Evolutionary conservation across 2,797 vertebrate genomes (phyloP).

Genomic region (Pampus argenteus): DNA sequence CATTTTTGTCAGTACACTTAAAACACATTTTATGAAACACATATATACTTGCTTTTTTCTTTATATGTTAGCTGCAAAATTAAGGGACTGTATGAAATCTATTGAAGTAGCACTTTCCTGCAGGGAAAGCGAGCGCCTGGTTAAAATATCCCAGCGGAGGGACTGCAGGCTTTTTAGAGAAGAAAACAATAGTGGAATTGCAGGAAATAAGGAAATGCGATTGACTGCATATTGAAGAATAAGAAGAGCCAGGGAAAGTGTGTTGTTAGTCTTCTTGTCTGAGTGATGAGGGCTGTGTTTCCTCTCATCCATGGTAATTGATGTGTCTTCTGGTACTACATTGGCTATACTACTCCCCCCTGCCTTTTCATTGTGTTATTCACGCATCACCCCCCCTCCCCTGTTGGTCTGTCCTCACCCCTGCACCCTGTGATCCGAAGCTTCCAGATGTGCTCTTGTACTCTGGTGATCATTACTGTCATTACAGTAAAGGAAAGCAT

Average conservation of each 20-base stretch:
- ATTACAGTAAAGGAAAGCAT: conserved; percentile 63
- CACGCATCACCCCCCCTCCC: conserved; percentile 38
- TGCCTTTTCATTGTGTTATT: conserved; percentile 51
- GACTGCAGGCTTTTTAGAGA: neutral
- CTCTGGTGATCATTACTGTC: conserved; percentile 64
- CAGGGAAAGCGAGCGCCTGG: conserved; percentile 20
- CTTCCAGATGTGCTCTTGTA: conserved; percentile 70
- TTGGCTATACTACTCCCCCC: conserved; percentile 15
- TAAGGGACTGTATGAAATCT: neutral
- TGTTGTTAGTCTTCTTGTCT: conserved; percentile 37
- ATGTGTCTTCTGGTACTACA: conserved; percentile 50
- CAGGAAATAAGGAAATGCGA: conserved; percentile 22
- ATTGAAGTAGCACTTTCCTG: conserved; percentile 11
- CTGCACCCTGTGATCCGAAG: conserved; percentile 50
- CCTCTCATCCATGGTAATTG: conserved; percentile 58
- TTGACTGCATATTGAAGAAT: conserved; percentile 23
- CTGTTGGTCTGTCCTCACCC: conserved; percentile 32
- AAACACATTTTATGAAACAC: neutral
- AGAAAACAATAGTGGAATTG: conserved; percentile 15
- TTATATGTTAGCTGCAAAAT: conserved; percentile 13
- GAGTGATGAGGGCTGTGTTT: conserved; percentile 15
- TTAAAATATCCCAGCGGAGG: conserved; percentile 42
- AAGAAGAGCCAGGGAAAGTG: neutral
- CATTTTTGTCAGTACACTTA: neutral
- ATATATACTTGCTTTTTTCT: conserved; percentile 8